Base-by-base conservation (phyloP, 2,888 invertebrate species). In the Brachypalpus laphriformis region DNA sequence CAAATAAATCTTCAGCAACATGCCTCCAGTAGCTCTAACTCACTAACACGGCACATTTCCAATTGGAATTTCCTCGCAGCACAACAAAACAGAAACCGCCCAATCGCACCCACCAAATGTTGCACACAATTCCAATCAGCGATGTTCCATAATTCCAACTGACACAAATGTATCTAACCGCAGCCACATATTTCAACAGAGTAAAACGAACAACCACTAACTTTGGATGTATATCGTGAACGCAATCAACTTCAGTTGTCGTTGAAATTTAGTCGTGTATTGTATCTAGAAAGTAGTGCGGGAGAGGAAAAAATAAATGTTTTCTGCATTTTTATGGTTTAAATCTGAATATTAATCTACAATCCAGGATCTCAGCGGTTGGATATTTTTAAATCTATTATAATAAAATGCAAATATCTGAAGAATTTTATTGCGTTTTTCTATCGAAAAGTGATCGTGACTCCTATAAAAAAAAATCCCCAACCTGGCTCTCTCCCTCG, bases 151-250 rank as follows among this genome's bases (percentile, higher is more conserved):
- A 66, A 56, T 77, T 77, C 59, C 77, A 77, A 42, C 45, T 54
- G 68, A 70, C 56, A 56, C 63, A 78, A 77, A 77, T 78, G 78
- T 71, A 37, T 78, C 70, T 40, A 45, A 59, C 70, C 68, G 3
- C n/a, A n/a, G 4, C 65, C 65, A 77, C 54, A 72, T 45, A 68
- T 8, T 40, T 37, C 31, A 45, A 25, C 74, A 83, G 83, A 83
- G 49, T 75, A 42, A 70, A 65, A 51, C 81, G 76, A 85, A 71
- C 85, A 85, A 85, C 81, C 85, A 75, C 81, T 70, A 66, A 81
- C 70, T 75, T 74, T 81, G 85, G 75, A 59, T 76, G 81, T 40
- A 66, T 22, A 37, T 85, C 14, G 75, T 71, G 51, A 71, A 61
- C 59, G 54, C 37, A 61, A 42, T 81, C 71, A 76, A 56, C 74